Evolutionary conservation across 2,888 invertebrate genomes (phyloP).

Genomic region (Busseola fusca): DNA sequence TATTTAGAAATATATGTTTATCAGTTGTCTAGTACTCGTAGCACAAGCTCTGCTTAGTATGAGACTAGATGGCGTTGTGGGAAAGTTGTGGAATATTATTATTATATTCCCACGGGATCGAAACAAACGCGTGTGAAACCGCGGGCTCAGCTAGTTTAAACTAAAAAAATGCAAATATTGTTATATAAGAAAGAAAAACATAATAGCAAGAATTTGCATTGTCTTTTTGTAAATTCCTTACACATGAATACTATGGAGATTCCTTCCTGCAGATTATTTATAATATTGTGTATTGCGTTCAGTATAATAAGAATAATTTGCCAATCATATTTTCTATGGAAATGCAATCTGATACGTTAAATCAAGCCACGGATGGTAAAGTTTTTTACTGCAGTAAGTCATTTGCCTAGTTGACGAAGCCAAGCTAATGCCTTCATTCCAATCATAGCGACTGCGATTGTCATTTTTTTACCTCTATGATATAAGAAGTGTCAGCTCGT

Average conservation of each 20-base stretch:
- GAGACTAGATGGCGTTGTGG: too few relatives aligned
- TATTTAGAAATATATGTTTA: too few relatives aligned
- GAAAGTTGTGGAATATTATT: too few relatives aligned
- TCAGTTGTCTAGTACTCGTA: too few relatives aligned
- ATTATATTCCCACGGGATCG: too few relatives aligned
- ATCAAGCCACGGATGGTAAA: slow-evolving; percentile 31
- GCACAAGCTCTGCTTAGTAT: too few relatives aligned
- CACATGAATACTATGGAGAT: too few relatives aligned
- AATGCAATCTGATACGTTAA: background rate
- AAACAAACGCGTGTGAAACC: too few relatives aligned
- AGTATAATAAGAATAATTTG: background rate
- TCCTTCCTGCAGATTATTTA: background rate
- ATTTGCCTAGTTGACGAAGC: slow-evolving; percentile 65
- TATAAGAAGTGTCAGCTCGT: slow-evolving; percentile 24
- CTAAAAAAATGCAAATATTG: background rate
- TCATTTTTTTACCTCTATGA: slow-evolving; percentile 17
- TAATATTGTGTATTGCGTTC: background rate
- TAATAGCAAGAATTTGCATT: background rate
- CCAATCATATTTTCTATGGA: slow-evolving; percentile 17
- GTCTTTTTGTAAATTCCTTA: background rate
- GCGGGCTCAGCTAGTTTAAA: too few relatives aligned
- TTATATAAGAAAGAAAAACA: background rate
- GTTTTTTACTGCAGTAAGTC: slow-evolving; percentile 60
- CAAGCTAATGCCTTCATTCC: slow-evolving; percentile 51
- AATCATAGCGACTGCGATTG: slow-evolving; percentile 48